Base-by-base conservation (phyloP, 2,797 vertebrate species). In the Cynodonichthys magdalenae region DNA sequence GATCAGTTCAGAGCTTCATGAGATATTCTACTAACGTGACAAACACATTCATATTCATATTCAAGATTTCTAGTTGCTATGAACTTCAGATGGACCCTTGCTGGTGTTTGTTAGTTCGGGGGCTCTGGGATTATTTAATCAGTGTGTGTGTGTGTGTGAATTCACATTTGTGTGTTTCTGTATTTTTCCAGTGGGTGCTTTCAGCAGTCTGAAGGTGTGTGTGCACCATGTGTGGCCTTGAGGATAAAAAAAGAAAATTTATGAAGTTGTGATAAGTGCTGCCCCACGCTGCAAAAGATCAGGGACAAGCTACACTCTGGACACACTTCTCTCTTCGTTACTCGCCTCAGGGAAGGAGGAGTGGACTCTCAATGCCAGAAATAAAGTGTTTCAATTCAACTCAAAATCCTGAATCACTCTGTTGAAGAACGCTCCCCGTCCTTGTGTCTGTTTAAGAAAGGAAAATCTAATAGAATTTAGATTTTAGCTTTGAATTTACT, bases 201-300 rank as follows among this genome's bases (percentile, higher is more conserved):
- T 46, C 24, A 14, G 41, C 5, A 6, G 14, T 51, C 28, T 59
- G 58, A 42, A 34, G 19, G 31, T 31, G 60, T 28, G 15, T 39
- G 69, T 47, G n/a, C 12, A 0, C n/a, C 3, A 54, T 44, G 45
- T 66, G 71, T 74, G 71, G 74, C 85, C 81, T 83, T 82, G 62
- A 74, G 63, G 57, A 53, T 11, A 39, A 55, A 36, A 74, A 74
- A 72, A 74, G 71, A 71, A 60, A 54, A 57, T 69, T 71, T 63
- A 47, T 54, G 58, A 24, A 69, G 53, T 46, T 61, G 41, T 79
- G 70, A 81, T 74, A 74, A 85, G 72, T 19, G 41, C 24, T 6
- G 7, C 54, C 45, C 56, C 6, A 11, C 44, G 46, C 51, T 62
- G 41, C 50, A 80, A 75, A 54, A 63, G 77, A 73, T 84, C 78